These are phyloP conservation scores for Epinotia nisella DNA, from an alignment of 2,888 invertebrate genomes.

Conservation along the genomic window DNA sequence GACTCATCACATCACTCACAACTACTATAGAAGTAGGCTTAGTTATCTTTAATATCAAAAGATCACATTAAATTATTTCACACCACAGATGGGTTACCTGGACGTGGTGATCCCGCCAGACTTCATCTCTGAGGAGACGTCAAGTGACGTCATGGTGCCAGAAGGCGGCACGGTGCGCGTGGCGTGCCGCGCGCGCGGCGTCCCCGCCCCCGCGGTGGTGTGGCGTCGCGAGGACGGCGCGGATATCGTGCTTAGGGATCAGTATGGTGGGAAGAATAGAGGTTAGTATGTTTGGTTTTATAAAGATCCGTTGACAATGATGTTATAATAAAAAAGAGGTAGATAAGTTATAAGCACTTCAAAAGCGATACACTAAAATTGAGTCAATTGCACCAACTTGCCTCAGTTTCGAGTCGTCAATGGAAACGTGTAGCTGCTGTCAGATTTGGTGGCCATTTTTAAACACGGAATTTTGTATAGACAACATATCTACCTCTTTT, in stretches of 20 bases:
- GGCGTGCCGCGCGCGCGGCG: conserved; percentile 90
- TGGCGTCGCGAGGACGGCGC: conserved; percentile 94
- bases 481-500: too few relatives aligned
- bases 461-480: too few relatives aligned
- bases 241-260: conserved; percentile 91
- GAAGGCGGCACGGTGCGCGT: conserved; percentile 91
- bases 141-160: conserved; percentile 94
- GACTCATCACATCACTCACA: too few relatives aligned
- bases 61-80: not conserved
- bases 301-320: too few relatives aligned
- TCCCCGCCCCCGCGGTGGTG: conserved; percentile 91
- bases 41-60: not conserved
- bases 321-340: too few relatives aligned
- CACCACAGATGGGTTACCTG: conserved; percentile 90
- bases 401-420: too few relatives aligned
- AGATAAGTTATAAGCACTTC: too few relatives aligned
- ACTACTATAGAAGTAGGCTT: too few relatives aligned
- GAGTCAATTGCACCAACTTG: too few relatives aligned
- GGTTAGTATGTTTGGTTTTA: conserved; percentile 58
- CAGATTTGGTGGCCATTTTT: too few relatives aligned
- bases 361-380: too few relatives aligned
- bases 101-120: conserved; percentile 97
- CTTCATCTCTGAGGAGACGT: conserved; percentile 93
- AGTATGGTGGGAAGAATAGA: conserved; percentile 86
- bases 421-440: too few relatives aligned